phyloP scores from a whole-genome alignment of 2,888 invertebrate species.

The Eupeodes luniger region DNA sequence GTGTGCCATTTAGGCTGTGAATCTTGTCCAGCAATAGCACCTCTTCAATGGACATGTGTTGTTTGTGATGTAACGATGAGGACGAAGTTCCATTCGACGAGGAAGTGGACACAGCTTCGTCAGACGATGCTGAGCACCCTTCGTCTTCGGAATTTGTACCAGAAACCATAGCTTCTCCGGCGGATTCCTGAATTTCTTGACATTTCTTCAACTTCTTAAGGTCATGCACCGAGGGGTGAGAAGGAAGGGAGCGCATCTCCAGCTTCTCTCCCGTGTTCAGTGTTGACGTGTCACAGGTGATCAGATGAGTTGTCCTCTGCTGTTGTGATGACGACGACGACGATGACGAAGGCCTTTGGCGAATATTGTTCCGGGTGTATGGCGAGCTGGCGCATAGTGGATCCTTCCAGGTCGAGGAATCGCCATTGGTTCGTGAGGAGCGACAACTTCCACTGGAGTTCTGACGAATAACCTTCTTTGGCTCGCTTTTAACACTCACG shows the following conservation, averaged over 20 bases:
- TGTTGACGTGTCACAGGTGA: slow-evolving; percentile 82
- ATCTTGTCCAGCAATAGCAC: slow-evolving; percentile 81
- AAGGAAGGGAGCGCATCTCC: slow-evolving; percentile 79
- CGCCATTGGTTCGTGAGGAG: slow-evolving; percentile 67
- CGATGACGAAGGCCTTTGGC: slow-evolving; percentile 53
- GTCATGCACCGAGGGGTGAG: slow-evolving; percentile 81
- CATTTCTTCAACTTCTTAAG: slow-evolving; percentile 82
- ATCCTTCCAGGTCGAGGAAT: slow-evolving; percentile 77
- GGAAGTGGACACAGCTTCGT: slow-evolving; percentile 84
- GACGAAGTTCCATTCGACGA: slow-evolving; percentile 84
- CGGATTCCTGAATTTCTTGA: slow-evolving; percentile 87
- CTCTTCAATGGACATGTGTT: slow-evolving; percentile 81
- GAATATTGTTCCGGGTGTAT: slow-evolving; percentile 77
- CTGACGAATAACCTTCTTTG: slow-evolving; percentile 77
- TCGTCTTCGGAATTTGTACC: slow-evolving; percentile 87
- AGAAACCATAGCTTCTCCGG: slow-evolving; percentile 89
- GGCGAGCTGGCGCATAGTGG: slow-evolving; percentile 78
- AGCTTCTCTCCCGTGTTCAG: slow-evolving; percentile 80
- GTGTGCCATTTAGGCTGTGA: slow-evolving; percentile 84
- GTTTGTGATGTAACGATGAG: slow-evolving; percentile 80
- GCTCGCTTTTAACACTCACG: slow-evolving; percentile 81
- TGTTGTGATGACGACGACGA: slow-evolving; percentile 55
- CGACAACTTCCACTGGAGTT: slow-evolving; percentile 73
- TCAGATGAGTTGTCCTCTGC: slow-evolving; percentile 79
- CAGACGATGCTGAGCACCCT: slow-evolving; percentile 85